A percentile compares a stretch with the other conserved stretches of the same genome.
Conservation (phyloP, 2,888 invertebrate genomes). For the Melanostoma mellinum region DNA sequence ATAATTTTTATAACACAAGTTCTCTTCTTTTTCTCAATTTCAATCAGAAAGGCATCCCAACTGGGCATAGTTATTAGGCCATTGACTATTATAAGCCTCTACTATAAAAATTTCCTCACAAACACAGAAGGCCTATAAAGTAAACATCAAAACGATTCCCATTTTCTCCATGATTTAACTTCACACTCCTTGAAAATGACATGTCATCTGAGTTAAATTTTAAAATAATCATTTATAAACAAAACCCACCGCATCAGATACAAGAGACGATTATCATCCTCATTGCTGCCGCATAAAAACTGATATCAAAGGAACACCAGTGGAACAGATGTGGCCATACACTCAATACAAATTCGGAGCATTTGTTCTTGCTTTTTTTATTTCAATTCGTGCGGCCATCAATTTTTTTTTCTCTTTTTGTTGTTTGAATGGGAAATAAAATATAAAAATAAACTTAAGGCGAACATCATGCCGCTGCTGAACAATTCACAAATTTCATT, state of each 20-base stretch:
- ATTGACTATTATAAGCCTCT: slow-evolving; percentile 2
- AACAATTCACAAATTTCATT: slow-evolving; percentile 68
- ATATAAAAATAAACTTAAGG: slow-evolving; percentile 59
- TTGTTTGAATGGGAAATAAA: slow-evolving; percentile 11
- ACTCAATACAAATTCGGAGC: slow-evolving; percentile 42
- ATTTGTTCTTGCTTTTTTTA: slow-evolving; percentile 16
- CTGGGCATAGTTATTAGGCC: slow-evolving; percentile 20
- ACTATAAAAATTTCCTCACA: slow-evolving; percentile 8
- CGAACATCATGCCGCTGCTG: slow-evolving; percentile 47
- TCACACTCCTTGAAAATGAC: slow-evolving; percentile 43
- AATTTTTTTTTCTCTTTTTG: slow-evolving; percentile 10
- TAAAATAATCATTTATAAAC: slow-evolving; percentile 54
- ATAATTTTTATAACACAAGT: too few relatives aligned
- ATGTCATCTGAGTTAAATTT: slow-evolving; percentile 54
- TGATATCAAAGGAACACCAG: slow-evolving; percentile 69
- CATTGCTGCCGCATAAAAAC: slow-evolving; percentile 50
- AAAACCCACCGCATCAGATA: slow-evolving; percentile 48
- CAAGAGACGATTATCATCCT: slow-evolving; percentile 42
- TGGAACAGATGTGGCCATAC: slow-evolving; percentile 64
- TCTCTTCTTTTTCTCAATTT: too few relatives aligned
- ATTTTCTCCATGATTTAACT: slow-evolving; percentile 60
- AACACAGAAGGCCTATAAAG: slow-evolving; percentile 47
- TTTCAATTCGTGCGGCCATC: slow-evolving; percentile 7
- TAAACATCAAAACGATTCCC: slow-evolving; percentile 46
- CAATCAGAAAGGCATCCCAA: too few relatives aligned